phyloP scores from a whole-genome alignment of 2,113 vertebrate genomes.

The Oncorhynchus tshawytscha region DNA sequence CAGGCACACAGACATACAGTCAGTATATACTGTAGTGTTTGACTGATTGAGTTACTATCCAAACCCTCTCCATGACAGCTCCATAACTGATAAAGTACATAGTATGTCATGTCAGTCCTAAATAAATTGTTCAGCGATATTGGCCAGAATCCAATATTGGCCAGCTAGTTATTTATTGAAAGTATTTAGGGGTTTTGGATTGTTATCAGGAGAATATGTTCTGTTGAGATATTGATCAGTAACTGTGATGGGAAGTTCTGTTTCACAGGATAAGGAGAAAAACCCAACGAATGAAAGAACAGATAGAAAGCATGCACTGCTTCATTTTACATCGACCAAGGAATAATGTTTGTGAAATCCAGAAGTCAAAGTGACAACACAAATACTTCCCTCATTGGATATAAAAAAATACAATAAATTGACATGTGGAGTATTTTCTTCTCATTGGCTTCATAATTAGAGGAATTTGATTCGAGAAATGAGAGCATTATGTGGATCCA shows the following conservation, averaged over 20 bases:
- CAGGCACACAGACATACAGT: neutral
- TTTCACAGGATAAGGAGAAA: neutral
- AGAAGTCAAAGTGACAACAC: neutral
- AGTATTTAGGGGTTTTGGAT: neutral
- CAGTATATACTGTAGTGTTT: too few relatives aligned
- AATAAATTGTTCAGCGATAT: neutral
- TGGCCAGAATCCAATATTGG: too few relatives aligned
- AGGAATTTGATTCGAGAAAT: neutral
- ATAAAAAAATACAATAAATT: constrained; percentile 6
- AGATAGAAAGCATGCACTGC: neutral
- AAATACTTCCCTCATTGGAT: constrained; percentile 6
- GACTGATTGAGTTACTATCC: neutral
- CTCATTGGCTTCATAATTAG: neutral
- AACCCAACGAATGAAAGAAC: neutral
- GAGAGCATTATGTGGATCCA: constrained; percentile 38
- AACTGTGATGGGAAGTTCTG: neutral
- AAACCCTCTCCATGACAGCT: neutral
- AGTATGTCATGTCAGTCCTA: neutral
- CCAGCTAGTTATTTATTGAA: neutral
- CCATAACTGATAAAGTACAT: neutral
- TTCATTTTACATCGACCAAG: neutral
- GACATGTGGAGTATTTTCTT: neutral
- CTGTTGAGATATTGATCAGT: neutral
- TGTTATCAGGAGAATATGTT: neutral
- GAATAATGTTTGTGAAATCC: neutral